Evolutionary conservation across 2,888 invertebrate species (phyloP), one percentile per base, ranked within the genome.

Genomic region (Leucoma salicis): DNA sequence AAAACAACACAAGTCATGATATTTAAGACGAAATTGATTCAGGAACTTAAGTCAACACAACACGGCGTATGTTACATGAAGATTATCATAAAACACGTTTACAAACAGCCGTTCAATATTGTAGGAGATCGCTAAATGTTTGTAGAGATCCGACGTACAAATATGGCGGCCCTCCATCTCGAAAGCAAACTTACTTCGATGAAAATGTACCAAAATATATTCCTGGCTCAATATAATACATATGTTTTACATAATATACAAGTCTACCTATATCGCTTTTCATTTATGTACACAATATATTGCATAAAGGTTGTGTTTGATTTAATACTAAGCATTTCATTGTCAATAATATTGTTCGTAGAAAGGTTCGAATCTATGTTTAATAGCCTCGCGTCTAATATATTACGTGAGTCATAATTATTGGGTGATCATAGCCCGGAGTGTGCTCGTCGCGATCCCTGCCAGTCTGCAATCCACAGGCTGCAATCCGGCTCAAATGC

Each of bases 71-170:
- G 39, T 49, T 46, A 6, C 36, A 46, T 27, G 15, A 32, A 62
- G 67, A 69, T 77, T 70, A 74, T 63, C 63, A 70, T 70, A 69
- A 70, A 65, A 65, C 63, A 62, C 39, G 44, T 44, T 36, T 46
- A 66, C 67, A 71, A 65, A 62, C 49, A 55, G 33, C 34, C 31
- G 31, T 39, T 58, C 68, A 66, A 71, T 73, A 74, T 74, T 66
- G 69, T 68, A 54, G 66, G 68, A 64, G 62, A 70, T 71, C 49
- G 43, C 49, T 58, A 49, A 59, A 60, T 60, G 53, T 60, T 62
- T 60, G 59, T 44, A 3, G 39, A 59, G 58, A 61, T 58, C 50
- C 56, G 49, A 38, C 41, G 44, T 16, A 37, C 53, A 62, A 60
- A 60, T 58, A 60, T 47, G 39, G 31, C 42, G 44, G 32, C 41